Conservation (phyloP, 2,113 vertebrate species). For the Geococcyx californianus region DNA sequence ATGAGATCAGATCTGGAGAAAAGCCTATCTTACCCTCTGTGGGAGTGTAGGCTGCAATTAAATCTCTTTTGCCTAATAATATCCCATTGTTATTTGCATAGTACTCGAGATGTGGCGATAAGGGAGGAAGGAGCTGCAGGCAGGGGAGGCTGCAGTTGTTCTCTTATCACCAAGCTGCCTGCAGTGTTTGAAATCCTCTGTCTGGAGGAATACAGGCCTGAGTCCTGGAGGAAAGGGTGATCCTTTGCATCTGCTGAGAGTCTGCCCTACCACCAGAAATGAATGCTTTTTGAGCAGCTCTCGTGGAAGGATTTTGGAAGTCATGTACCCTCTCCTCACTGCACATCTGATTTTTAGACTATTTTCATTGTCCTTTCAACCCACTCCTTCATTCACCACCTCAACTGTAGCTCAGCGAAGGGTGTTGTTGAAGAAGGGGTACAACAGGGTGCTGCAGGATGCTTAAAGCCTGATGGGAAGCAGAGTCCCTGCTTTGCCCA, state of each 20-base stretch:
- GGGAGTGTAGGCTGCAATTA: constrained; percentile 52
- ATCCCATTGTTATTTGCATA: not conserved
- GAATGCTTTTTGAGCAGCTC: not conserved
- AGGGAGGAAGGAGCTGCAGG: not conserved
- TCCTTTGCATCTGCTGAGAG: not conserved
- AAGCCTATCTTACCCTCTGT: not conserved
- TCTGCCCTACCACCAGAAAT: not conserved
- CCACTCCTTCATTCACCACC: fast-evolving
- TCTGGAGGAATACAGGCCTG: not conserved
- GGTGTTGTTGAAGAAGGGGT: not conserved
- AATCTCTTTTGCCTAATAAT: constrained; percentile 54
- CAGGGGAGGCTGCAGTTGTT: not conserved
- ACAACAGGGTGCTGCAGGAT: not conserved
- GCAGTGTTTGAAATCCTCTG: not conserved
- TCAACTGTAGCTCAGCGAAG: not conserved
- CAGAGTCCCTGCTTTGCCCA: fast-evolving
- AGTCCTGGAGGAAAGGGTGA: fast-evolving
- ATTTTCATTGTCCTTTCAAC: fast-evolving
- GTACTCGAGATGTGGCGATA: not conserved
- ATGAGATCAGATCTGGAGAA: constrained; percentile 20
- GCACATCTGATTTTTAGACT: not conserved
- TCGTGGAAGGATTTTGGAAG: not conserved
- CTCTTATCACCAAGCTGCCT: not conserved
- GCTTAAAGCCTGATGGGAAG: not conserved
- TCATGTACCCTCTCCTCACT: not conserved